Base-by-base conservation (phyloP, 2,888 invertebrate genomes). In the Drosophila eohydei region DNA sequence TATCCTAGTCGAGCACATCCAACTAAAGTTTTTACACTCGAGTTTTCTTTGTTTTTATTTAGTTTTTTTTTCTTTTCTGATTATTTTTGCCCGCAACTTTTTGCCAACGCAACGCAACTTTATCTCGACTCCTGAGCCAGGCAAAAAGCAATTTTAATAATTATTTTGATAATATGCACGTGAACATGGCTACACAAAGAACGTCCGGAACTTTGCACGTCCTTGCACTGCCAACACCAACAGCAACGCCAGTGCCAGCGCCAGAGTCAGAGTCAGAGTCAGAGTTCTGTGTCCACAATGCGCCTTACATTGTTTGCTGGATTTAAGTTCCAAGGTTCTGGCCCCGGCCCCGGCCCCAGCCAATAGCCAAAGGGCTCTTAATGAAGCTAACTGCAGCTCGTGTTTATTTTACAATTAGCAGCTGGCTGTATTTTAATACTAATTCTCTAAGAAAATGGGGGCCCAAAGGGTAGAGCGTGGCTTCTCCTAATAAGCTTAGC, bases 131-230 rank as follows among this genome's bases (percentile, higher is more conserved):
- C 21, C 57, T 71, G 64, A 67, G 73, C 61, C 68, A 38, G 80
- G 57, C 63, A 66, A 70, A 81, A 80, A 84, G 83, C 83, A 85
- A 85, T 85, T 85, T 85, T 83, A 88, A 85, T 85, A 85, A 85
- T 85, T 85, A 85, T 88, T 88, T 83, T 82, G 64, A 75, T 81
- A 73, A 85, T 77, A 84, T 79, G 75, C 72, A 74, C 70, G 62
- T 48, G 66, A 56, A 16, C 55, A 41, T 28, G 28, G 40, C 48
- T 40, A 36, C 28, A 65, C 55, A 65, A 40, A 48, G 21, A 56
- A 52, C 26, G 65, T 26, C 52, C 52, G 43, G 57, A 66, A 70
- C 60, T 77, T 65, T 59, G 70, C 70, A 59, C 71, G 65, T 59
- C 63, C 52, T n/a, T 50, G 48, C 38, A 56, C 60, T 60, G 68